Evolutionary conservation across 2,113 vertebrate genomes (phyloP).

Genomic region (Leptobrachium leishanense): DNA sequence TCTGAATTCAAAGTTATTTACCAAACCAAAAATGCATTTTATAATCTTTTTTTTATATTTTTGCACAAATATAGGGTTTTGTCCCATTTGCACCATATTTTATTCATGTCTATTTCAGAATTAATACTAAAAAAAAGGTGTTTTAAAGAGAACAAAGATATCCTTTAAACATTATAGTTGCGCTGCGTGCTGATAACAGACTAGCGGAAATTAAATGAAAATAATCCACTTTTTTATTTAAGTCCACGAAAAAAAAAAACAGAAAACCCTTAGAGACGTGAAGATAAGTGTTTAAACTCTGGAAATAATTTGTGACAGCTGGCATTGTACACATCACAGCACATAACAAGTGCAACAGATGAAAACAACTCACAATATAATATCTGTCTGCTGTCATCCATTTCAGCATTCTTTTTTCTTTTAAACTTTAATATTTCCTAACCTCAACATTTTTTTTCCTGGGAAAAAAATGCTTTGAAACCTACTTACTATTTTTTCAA

Average conservation of each 20-base stretch:
- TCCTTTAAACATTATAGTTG: constrained; percentile 61
- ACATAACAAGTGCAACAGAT: constrained; percentile 37
- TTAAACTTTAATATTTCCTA: neutral
- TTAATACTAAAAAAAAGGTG: constrained; percentile 41
- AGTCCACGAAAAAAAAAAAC: constrained; percentile 52
- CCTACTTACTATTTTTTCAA: too few species aligned
- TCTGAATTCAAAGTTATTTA: neutral
- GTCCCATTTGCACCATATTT: too few species aligned
- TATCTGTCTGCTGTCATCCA: constrained; percentile 9
- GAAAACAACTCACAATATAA: constrained; percentile 6
- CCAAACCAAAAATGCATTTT: neutral
- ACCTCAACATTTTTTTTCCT: neutral
- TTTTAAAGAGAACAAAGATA: constrained; percentile 53
- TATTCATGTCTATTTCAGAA: too few species aligned
- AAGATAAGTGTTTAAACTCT: constrained; percentile 59
- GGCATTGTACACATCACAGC: constrained; percentile 56
- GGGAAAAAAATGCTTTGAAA: neutral
- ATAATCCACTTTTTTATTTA: constrained; percentile 18
- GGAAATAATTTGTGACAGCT: constrained; percentile 62
- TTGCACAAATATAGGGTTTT: neutral
- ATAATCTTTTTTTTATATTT: neutral
- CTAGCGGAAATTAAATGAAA: constrained; percentile 56
- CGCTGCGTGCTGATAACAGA: constrained; percentile 63
- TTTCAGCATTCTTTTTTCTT: neutral
- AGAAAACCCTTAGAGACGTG: constrained; percentile 50